Conservation (phyloP, 2,888 invertebrate genomes). For the Metopia argyrocephala region DNA sequence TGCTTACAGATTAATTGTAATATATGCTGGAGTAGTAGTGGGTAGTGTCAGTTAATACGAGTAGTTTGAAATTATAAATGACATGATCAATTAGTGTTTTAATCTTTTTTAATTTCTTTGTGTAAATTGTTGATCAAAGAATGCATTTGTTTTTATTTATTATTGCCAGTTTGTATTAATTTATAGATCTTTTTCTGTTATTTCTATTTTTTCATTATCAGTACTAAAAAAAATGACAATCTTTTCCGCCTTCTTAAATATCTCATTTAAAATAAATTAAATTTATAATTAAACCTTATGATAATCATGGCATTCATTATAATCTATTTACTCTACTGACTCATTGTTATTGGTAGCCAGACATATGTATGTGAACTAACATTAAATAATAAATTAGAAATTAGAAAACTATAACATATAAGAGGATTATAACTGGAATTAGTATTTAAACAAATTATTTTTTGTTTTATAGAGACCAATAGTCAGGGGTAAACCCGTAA, state of each 20-base stretch:
- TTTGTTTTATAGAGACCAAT: too few relatives aligned
- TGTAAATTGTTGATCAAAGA: too few relatives aligned
- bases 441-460: too few relatives aligned
- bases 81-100: neutral
- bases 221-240: too few relatives aligned
- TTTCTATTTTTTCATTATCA: too few relatives aligned
- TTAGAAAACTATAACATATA: too few relatives aligned
- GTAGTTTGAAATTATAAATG: neutral
- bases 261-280: neutral
- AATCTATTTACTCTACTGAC: neutral
- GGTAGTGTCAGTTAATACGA: neutral
- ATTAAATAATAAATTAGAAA: too few relatives aligned
- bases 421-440: too few relatives aligned
- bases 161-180: neutral
- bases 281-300: neutral
- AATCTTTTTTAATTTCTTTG: neutral
- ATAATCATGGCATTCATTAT: neutral
- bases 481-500: too few relatives aligned
- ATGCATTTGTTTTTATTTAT: neutral
- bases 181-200: neutral
- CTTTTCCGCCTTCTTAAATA: conserved; percentile 3
- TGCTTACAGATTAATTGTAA: too few relatives aligned
- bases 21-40: neutral
- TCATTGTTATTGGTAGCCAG: too few relatives aligned
- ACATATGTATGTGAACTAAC: too few relatives aligned